Base-by-base conservation (phyloP, 1,140 invertebrate species). In the Atta cephalotes region DNA sequence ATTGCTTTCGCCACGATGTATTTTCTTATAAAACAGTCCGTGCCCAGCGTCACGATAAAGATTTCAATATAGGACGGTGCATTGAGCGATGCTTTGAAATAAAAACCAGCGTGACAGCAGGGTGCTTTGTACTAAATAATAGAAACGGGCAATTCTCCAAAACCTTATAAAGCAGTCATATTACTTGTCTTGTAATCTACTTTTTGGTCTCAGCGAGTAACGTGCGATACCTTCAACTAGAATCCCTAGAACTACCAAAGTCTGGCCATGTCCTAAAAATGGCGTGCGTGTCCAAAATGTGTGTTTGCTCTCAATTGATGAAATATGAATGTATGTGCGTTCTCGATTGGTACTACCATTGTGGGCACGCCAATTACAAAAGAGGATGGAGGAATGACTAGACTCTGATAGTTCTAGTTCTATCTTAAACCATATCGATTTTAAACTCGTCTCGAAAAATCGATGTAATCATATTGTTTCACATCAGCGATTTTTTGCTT, bases 21-120 rank as follows among this genome's bases (percentile, higher is more conserved):
- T 81, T 81, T 81, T 81, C 79, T 81, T 81, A 72, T 81, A 81
- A 81, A 81, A 81, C 79, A 71, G 79, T 81, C 65, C n/a, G 62
- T 39, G 31, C 51, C n/a, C 28, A 14, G 77, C 45, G 28, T 66
- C n/a, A 16, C 49, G 78, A 70, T 56, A 80, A 25, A 70, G 65
- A 81, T 81, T 81, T 81, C 65, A 81, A 81, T 81, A 71, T 72
- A 60, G 51, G 18, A 25, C 28, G 45, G 62, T 9, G 45, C 25
- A 51, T 66, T 49, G 60, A 45, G 51, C 14, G 16, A 10, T 9
- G 21, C 35, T 81, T 58, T 31, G 45, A 81, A 81, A 81, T 81
- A 81, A 81, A 71, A 39, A 81, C 1, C 35, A 9, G 25, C 63
- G 14, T 53, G 45, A 66, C 18, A 25, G 45, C 16, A 25, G 35